A percentile compares a stretch with the other conserved stretches of the same genome.
Conservation (phyloP, 1,140 invertebrate species). For the Chymomyza costata region DNA sequence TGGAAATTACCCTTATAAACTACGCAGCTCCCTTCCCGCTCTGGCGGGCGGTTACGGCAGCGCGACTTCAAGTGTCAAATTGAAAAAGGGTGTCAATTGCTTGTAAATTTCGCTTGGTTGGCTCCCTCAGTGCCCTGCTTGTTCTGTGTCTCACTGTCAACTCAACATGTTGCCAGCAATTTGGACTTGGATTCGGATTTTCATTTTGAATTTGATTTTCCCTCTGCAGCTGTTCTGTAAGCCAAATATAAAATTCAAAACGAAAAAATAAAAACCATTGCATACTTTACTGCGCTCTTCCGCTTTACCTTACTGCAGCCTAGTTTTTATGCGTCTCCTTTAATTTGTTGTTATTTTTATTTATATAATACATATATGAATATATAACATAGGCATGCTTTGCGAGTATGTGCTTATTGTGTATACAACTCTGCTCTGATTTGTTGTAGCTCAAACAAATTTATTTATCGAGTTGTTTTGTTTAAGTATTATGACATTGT, state of each 20-base stretch:
- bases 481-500: too few relatives aligned
- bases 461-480: too few relatives aligned
- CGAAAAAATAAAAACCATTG: conserved; percentile 16
- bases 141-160: conserved; percentile 44
- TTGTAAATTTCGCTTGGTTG: conserved; percentile 27
- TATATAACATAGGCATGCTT: too few relatives aligned
- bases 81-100: conserved; percentile 72
- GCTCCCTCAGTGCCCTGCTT: conserved; percentile 7
- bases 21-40: too few relatives aligned
- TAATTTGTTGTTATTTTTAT: neutral
- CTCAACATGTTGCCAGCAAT: conserved; percentile 62
- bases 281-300: conserved; percentile 20
- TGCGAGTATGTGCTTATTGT: neutral
- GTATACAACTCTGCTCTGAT: too few relatives aligned
- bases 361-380: neutral
- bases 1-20: conserved; percentile 64
- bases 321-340: conserved; percentile 9
- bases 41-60: neutral
- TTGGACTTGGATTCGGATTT: conserved; percentile 22
- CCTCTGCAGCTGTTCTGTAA: conserved; percentile 28
- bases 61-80: conserved; percentile 25
- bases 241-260: conserved; percentile 58
- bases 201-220: neutral
- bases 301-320: neutral
- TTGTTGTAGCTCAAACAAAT: conserved; percentile 4